These are phyloP conservation scores for Rhinichthys osculus DNA, from an alignment of 2,797 vertebrate genomes.

Conservation along the genomic window DNA sequence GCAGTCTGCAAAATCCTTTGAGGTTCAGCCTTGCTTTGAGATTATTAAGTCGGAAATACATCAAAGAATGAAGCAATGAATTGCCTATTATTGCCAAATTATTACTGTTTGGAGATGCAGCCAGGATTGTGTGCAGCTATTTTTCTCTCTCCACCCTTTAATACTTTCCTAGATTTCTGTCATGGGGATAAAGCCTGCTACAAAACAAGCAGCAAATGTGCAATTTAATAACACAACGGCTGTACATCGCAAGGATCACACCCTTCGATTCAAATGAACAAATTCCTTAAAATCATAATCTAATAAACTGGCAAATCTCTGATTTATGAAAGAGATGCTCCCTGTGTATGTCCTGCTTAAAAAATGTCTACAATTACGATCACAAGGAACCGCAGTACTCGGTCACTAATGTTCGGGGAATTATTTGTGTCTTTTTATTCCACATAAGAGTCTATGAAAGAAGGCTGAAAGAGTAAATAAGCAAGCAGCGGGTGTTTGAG, in stretches of 20 bases:
- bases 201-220: slow-evolving; percentile 29
- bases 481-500: neutral
- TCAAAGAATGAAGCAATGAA: slow-evolving; percentile 68
- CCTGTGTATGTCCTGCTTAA: neutral
- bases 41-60: slow-evolving; percentile 70
- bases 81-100: slow-evolving; percentile 75
- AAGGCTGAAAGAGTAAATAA: slow-evolving; percentile 28
- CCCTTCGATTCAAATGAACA: slow-evolving; percentile 2
- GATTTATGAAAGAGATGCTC: slow-evolving; percentile 28
- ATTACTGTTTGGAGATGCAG: slow-evolving; percentile 75
- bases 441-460: slow-evolving; percentile 32
- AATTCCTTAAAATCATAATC: slow-evolving; percentile 39
- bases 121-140: slow-evolving; percentile 71
- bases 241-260: neutral
- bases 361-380: neutral
- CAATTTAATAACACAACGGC: slow-evolving; percentile 41
- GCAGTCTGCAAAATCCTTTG: slow-evolving; percentile 62
- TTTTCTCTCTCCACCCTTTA: slow-evolving; percentile 67
- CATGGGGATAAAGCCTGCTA: slow-evolving; percentile 53
- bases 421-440: neutral
- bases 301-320: neutral
- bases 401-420: slow-evolving; percentile 14
- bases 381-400: neutral
- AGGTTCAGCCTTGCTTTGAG: slow-evolving; percentile 63
- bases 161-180: slow-evolving; percentile 68